Evolutionary conservation across 2,888 invertebrate genomes (phyloP).

Genomic region (Hirudinaria manillensis): DNA sequence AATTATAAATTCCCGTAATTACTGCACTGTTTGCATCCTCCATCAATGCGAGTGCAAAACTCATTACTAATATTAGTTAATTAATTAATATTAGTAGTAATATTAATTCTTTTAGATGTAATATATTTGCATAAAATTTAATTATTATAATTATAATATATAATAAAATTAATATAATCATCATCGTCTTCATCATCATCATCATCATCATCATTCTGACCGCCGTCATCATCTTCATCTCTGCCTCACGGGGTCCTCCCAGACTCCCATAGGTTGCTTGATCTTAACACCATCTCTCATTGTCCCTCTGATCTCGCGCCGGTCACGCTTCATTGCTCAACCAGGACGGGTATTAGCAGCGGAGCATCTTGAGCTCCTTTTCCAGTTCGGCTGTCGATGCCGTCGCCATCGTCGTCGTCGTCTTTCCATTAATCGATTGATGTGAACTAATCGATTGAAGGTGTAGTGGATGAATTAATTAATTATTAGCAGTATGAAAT

Average conservation of each 20-base stretch:
- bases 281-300: conserved; percentile 19
- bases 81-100: too few relatives aligned
- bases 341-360: conserved; percentile 4
- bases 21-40: too few relatives aligned
- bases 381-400: conserved; percentile 5
- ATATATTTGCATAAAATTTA: too few relatives aligned
- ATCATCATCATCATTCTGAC: conserved; percentile 15
- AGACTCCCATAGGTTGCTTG: conserved; percentile 5
- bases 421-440: neutral
- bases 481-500: too few relatives aligned
- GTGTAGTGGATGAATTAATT: too few relatives aligned
- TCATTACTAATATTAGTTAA: too few relatives aligned
- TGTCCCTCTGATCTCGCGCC: conserved; percentile 12
- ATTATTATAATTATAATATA: too few relatives aligned
- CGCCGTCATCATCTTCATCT: conserved; percentile 7
- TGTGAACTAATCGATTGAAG: neutral
- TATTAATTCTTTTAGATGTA: too few relatives aligned
- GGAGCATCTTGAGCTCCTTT: neutral
- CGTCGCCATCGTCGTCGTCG: conserved; percentile 9
- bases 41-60: too few relatives aligned
- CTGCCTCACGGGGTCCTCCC: neutral
- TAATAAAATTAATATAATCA: conserved; percentile 17
- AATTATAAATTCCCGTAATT: too few relatives aligned
- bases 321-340: neutral
- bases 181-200: conserved; percentile 27